Conservation (phyloP, 1,140 invertebrate species). For the Drosophila lacertosa region DNA sequence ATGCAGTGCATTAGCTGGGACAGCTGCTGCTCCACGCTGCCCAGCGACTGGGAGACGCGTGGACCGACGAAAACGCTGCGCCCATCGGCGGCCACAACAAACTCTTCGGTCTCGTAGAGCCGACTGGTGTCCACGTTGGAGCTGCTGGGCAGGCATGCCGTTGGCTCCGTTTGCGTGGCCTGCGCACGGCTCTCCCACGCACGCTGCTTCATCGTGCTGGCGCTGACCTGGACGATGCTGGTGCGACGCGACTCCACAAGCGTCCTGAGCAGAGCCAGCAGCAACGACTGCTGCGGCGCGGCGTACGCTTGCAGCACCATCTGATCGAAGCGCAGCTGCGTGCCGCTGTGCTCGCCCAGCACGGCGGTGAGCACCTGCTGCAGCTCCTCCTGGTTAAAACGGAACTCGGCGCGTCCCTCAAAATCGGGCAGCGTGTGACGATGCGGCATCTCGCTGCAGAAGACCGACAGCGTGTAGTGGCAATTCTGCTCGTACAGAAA, state of each 20-base stretch:
- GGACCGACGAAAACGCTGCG: slow-evolving; percentile 48
- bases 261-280: slow-evolving; percentile 51
- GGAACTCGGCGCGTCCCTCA: slow-evolving; percentile 52
- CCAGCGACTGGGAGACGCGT: slow-evolving; percentile 42
- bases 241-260: slow-evolving; percentile 25
- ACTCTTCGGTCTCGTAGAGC: slow-evolving; percentile 28
- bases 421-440: slow-evolving; percentile 68
- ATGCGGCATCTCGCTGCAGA: slow-evolving; percentile 72
- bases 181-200: background rate
- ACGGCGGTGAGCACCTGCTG: slow-evolving; percentile 52
- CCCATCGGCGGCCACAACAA: slow-evolving; percentile 27
- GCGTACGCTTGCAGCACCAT: slow-evolving; percentile 35
- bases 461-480: slow-evolving; percentile 76
- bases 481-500: slow-evolving; percentile 78
- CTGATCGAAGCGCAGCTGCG: background rate
- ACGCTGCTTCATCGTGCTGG: background rate
- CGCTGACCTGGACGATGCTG: background rate
- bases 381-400: slow-evolving; percentile 60
- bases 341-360: slow-evolving; percentile 13
- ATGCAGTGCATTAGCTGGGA: slow-evolving; percentile 34
- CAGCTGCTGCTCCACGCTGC: slow-evolving; percentile 44
- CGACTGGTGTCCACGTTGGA: slow-evolving; percentile 32
- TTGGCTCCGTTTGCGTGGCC: slow-evolving; percentile 33
- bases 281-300: slow-evolving; percentile 43
- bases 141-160: slow-evolving; percentile 18